Base-by-base conservation (phyloP, 2,113 vertebrate genomes). In the Ictidomys tridecemlineatus region DNA sequence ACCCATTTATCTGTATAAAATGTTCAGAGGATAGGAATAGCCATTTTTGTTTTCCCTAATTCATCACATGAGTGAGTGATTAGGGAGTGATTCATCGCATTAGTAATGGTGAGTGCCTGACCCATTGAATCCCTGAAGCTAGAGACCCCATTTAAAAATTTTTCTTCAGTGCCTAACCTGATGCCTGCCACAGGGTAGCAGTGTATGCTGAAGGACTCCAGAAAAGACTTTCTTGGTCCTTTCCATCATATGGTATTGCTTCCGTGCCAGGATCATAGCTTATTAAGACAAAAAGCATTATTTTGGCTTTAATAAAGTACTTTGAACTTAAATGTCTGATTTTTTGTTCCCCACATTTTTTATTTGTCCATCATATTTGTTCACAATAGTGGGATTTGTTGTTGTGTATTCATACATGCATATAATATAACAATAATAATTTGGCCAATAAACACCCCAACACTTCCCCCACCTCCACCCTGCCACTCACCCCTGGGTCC, bases 1-100 rank as follows among this genome's bases (percentile, higher is more conserved):
- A 89, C 65, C 53, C 45, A 69, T 39, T 74, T 91, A 87, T 89
- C 69, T 56, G 13, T 83, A n/a, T 80, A 88, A 95, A 78, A 93
- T 76, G 48, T 78, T 37, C 10, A 1, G 70, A 51, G 67, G 65
- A 67, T 63, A 85, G 69, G 30, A 94, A 91, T 12, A 65, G 76
- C 14, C 28, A 73, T 69, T 73, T 93, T 37, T 42, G 65, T 17
- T 39, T 2, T 93, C 69, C 24, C 20, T 48, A 83, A 87, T 51
- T 96, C 58, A 65, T 84, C 48, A 32, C 7, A 4, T 28, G 73
- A 70, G 65, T 67, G 48, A 51, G 48, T 51, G 48, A 51, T 51
- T 51, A 51, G 12, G 10, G 48, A 51, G 48, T 51, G 48, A 87
- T 65, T 95, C 58, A 65, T 84, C 56, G 34, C 5, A 3, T 28